Base-by-base conservation (phyloP, 1,140 invertebrate genomes). In the Teleopsis dalmanni region DNA sequence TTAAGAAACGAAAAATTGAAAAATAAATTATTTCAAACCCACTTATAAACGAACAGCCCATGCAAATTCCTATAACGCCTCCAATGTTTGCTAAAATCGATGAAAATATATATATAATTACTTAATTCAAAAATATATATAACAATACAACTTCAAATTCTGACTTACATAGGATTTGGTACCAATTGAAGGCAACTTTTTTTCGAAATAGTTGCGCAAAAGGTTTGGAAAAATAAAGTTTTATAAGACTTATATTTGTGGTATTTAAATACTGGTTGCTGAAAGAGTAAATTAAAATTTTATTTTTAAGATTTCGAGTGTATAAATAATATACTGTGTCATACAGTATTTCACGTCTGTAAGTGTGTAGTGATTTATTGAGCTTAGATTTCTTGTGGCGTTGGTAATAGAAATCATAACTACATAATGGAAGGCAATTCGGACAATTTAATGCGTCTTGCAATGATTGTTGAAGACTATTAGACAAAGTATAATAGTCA, bases 131-230 rank as follows among this genome's bases (percentile, higher is more conserved):
- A 14, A 8, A 8, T 14, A 34, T 34, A 14, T 34, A 14, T 34
- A 34, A 34, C 13, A 16, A 14, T 36, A 10, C 35, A 11, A 36
- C 21, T 36, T 36, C 14, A 36, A 4, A 16, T 19, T 36, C 21
- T 31, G 16, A 43, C 41, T 43, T 21, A 43, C 41, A 43, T 43
- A 43, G 29, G 0, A 41, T 41, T 41, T 41, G n/a, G 5, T 27
- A 41, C 38, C 41, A 43, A 13, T 11, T 31, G 41, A 19, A 29
- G 7, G 31, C 16, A 11, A 27, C 27, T 3, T 19, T 22, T 27
- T 41, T 41, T 16, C 23, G 19, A 18, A n/a, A 41, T 16, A 11
- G 38, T 3, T n/a, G 7, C 10, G 38, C 38, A 16, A 26, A 27
- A 13, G 13, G 5, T 5, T 22, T 16, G 18, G 16, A 7, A 9